Base-by-base conservation (phyloP, 2,888 invertebrate genomes). In the Dorcus hopei region DNA sequence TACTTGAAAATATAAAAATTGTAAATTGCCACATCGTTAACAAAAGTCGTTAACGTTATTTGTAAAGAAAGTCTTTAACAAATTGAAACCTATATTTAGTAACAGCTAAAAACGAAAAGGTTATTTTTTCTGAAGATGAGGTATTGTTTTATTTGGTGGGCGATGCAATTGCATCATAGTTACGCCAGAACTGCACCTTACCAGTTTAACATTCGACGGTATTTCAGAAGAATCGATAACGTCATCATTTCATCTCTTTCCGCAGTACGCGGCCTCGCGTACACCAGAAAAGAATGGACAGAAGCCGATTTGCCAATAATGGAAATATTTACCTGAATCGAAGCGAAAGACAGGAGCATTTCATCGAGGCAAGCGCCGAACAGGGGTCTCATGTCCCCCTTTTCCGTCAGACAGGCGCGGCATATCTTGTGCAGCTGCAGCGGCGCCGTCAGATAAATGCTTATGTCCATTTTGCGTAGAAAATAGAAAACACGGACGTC, bases 351-450 rank as follows among this genome's bases (percentile, higher is more conserved):
- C 58, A 74, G 68, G 14, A 81, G 69, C 81, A 81, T 81, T 74
- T 80, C 78, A 64, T 81, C 80, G 43, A 81, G 70, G 67, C 80
- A 81, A 41, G 80, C 78, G 11, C 81, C 81, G 69, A 78, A 81
- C 55, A 81, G 70, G 16, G 80, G 79, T 61, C 77, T 74, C 81
- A 81, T 81, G 58, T 80, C 78, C 8, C 79, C 80, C 63, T 78
- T 80, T 70, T 76, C 77, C 16, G 77, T 72, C 52, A 81, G 68
- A 68, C 81, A 81, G 16, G 80, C 79, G 58, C 81, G 73, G 68
- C 81, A 81, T 16, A 81, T 77, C 68, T 78, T 79, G 52, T 79
- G 77, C 49, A 81, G 59, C 65, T 77, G 75, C 57, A 79, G 66
- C 14, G 79, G 79, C n/a, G 77, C 74, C 47, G 74, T 74, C 65